Evolutionary conservation across 2,888 invertebrate genomes (phyloP).

Genomic region (Drosophila yooni): DNA sequence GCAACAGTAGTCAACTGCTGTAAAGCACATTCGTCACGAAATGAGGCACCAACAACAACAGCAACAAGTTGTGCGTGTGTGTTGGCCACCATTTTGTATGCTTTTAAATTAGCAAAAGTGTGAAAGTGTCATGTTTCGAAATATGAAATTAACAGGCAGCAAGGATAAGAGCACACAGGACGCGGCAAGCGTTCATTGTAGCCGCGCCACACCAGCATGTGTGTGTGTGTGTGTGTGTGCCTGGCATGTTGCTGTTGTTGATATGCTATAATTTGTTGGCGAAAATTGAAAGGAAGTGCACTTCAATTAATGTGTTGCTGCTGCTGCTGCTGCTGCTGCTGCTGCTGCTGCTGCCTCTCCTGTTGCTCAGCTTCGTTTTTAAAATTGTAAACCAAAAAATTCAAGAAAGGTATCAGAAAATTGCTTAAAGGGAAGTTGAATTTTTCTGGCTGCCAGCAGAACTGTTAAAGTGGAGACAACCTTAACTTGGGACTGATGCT

Average conservation of each 20-base stretch:
- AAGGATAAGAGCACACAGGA: constrained; percentile 23
- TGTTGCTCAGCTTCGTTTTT: constrained; percentile 12
- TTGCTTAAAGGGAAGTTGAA: constrained; percentile 15
- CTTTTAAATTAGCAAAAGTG: constrained; percentile 82
- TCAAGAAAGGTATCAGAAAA: constrained; percentile 3
- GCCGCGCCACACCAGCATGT: constrained; percentile 8
- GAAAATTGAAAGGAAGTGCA: constrained; percentile 79
- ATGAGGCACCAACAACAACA: constrained; percentile 38
- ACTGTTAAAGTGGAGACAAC: neutral
- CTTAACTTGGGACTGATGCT: neutral
- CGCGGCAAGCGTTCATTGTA: constrained; percentile 20
- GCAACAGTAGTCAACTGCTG: constrained; percentile 58
- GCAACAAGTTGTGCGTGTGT: constrained; percentile 68
- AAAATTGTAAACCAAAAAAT: constrained; percentile 19
- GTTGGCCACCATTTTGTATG: constrained; percentile 77
- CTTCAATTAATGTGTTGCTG: constrained; percentile 67
- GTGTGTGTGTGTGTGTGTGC: constrained; percentile 1
- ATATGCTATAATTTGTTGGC: constrained; percentile 69
- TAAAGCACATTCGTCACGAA: constrained; percentile 77
- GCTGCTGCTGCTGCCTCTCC: constrained; percentile 10
- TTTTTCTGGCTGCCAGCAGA: neutral
- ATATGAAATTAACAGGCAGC: constrained; percentile 77
- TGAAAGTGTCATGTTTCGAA: constrained; percentile 83
- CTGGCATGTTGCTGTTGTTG: constrained; percentile 47
- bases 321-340: constrained; percentile 14